phyloP scores from a whole-genome alignment of 2,888 invertebrate species.

The Gasteruption jaculator region DNA sequence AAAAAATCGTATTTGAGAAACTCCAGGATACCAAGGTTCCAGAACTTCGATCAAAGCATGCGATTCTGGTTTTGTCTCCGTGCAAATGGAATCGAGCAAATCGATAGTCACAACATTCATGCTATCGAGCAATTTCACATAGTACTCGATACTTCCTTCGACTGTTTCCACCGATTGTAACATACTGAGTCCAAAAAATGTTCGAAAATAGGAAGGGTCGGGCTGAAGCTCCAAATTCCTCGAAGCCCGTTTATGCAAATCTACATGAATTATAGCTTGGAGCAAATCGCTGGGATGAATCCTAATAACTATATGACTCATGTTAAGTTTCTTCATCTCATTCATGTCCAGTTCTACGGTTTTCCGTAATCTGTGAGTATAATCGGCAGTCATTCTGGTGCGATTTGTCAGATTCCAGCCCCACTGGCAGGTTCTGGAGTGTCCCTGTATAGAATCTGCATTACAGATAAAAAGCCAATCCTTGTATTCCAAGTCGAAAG shows the following conservation, averaged over 20 bases:
- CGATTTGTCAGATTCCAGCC: slow-evolving; percentile 59
- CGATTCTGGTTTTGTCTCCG: slow-evolving; percentile 20
- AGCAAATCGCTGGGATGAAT: slow-evolving; percentile 56
- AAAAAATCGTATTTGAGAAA: slow-evolving; percentile 33
- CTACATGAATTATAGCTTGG: slow-evolving; percentile 48
- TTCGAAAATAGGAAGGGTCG: slow-evolving; percentile 9
- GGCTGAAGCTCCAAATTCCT: neutral
- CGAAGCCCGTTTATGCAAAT: slow-evolving; percentile 25
- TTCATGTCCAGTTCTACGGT: slow-evolving; percentile 59
- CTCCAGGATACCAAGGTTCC: slow-evolving; percentile 35
- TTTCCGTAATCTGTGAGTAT: slow-evolving; percentile 50
- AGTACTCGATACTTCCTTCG: slow-evolving; percentile 33
- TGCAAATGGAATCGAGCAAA: slow-evolving; percentile 29
- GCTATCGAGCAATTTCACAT: slow-evolving; percentile 27
- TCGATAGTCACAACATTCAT: slow-evolving; percentile 34
- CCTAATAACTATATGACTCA: slow-evolving; percentile 67
- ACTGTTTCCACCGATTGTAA: slow-evolving; percentile 19
- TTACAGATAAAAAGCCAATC: slow-evolving; percentile 79
- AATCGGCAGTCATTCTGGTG: slow-evolving; percentile 57
- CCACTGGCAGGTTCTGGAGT: slow-evolving; percentile 59
- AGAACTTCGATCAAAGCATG: slow-evolving; percentile 34
- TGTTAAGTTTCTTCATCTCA: slow-evolving; percentile 53
- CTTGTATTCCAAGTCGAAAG: slow-evolving; percentile 62
- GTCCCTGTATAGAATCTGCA: slow-evolving; percentile 56
- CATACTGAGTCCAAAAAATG: slow-evolving; percentile 24